Evolutionary conservation across 2,113 vertebrate species (phyloP).

Genomic region (Pelecanoides urinatrix): DNA sequence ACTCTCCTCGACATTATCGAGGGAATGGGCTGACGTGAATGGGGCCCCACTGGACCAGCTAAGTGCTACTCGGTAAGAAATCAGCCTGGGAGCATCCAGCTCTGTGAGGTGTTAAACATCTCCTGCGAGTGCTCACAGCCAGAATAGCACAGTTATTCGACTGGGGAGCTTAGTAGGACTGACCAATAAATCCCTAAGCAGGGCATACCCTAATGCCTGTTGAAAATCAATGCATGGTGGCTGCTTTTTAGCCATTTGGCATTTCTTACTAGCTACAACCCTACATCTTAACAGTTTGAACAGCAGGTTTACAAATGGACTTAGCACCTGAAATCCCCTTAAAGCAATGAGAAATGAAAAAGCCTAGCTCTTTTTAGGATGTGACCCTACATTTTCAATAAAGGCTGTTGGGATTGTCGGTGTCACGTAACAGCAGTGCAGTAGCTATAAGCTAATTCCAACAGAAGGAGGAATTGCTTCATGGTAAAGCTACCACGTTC

Average conservation of each 20-base stretch:
- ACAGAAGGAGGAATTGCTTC: not conserved
- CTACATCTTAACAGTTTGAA: not conserved
- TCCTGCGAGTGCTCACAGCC: not conserved
- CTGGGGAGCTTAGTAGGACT: not conserved
- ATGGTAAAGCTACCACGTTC: not conserved
- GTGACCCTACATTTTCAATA: not conserved
- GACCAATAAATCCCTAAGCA: not conserved
- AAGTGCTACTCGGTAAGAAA: not conserved
- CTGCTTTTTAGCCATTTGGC: not conserved
- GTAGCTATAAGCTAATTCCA: not conserved
- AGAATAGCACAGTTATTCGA: not conserved
- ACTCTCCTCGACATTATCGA: fast-evolving
- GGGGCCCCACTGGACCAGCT: not conserved
- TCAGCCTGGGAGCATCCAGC: not conserved
- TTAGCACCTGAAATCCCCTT: not conserved
- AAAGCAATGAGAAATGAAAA: not conserved
- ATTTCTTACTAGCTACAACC: not conserved
- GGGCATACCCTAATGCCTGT: not conserved
- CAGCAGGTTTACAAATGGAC: not conserved
- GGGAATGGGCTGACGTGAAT: not conserved
- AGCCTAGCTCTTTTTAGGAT: not conserved
- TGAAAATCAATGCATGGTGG: not conserved
- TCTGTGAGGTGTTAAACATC: not conserved
- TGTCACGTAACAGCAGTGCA: not conserved
- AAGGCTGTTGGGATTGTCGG: not conserved